phyloP scores from a whole-genome alignment of 2,888 invertebrate species.

The Volucella zonaria region DNA sequence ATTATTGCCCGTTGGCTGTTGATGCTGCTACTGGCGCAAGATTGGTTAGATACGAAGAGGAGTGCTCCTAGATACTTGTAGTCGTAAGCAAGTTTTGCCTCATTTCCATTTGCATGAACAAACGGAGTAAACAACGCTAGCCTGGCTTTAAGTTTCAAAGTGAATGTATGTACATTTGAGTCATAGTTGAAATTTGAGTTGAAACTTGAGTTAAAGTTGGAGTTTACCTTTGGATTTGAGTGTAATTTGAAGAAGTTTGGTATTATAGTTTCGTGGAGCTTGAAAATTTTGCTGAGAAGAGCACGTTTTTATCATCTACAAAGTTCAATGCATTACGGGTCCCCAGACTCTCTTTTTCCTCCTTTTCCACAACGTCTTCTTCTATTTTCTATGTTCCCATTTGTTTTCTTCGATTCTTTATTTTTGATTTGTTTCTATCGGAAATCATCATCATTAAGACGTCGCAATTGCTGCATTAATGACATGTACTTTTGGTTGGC shows the following conservation, averaged over 20 bases:
- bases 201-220: not conserved
- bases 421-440: conserved; percentile 48
- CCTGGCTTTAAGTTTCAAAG: too few species aligned
- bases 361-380: not conserved
- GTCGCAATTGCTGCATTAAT: conserved; percentile 62
- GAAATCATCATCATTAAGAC: conserved; percentile 62
- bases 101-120: too few species aligned
- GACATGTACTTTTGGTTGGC: conserved; percentile 30
- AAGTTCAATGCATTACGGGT: conserved; percentile 5
- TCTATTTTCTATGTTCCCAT: not conserved
- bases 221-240: conserved; percentile 21
- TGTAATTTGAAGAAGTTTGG: conserved; percentile 16
- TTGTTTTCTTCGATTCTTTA: conserved; percentile 20
- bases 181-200: too few species aligned
- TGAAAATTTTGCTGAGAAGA: not conserved
- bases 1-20: conserved; percentile 18
- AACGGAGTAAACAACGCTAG: too few species aligned
- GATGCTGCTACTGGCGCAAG: conserved; percentile 16
- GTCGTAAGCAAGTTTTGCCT: too few species aligned
- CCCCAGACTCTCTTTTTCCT: not conserved
- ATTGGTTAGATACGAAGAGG: not conserved
- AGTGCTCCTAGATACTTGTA: too few species aligned
- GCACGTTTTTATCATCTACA: conserved; percentile 14
- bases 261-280: conserved; percentile 9
- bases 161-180: too few species aligned